Percentiles rank a stretch among this genome's conserved stretches.
Evolutionary conservation across 2,113 vertebrate genomes (phyloP).

Genomic region (Potamarius usumacintae): DNA sequence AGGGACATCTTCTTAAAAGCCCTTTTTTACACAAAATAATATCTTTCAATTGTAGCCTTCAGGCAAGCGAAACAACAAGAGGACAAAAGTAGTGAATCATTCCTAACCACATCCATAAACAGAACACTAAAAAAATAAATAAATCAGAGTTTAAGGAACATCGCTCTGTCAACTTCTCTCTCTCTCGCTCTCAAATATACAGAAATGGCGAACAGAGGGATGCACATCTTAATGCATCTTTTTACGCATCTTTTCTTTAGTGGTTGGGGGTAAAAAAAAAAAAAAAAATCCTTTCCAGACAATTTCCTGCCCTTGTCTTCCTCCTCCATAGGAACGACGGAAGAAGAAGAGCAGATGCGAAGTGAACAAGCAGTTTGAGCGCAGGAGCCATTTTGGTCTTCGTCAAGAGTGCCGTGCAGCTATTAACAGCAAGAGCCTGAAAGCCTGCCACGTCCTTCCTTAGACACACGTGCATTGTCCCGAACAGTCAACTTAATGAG

Average conservation of each 20-base stretch:
- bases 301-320: conserved; percentile 64
- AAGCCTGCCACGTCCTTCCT: conserved; percentile 36
- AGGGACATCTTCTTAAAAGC: conserved; percentile 60
- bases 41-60: conserved; percentile 68
- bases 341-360: conserved; percentile 70
- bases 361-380: conserved; percentile 68
- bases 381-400: conserved; percentile 61
- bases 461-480: conserved; percentile 52
- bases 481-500: conserved; percentile 64
- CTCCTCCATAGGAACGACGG: conserved; percentile 55
- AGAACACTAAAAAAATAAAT: conserved; percentile 24
- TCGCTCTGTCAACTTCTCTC: not conserved
- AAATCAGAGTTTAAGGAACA: conserved; percentile 53
- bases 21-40: conserved; percentile 62
- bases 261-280: conserved; percentile 66
- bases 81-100: conserved; percentile 59
- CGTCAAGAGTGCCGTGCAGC: conserved; percentile 62
- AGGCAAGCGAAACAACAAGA: conserved; percentile 65
- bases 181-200: conserved; percentile 20
- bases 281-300: conserved; percentile 75
- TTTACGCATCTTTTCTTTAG: conserved; percentile 62
- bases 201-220: conserved; percentile 56
- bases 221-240: conserved; percentile 1
- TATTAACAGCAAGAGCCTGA: conserved; percentile 62
- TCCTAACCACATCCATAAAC: conserved; percentile 47